A percentile compares a stretch with the other conserved stretches of the same genome.
phyloP scores from a whole-genome alignment of 2,113 vertebrate species.

The Menidia beryllina region DNA sequence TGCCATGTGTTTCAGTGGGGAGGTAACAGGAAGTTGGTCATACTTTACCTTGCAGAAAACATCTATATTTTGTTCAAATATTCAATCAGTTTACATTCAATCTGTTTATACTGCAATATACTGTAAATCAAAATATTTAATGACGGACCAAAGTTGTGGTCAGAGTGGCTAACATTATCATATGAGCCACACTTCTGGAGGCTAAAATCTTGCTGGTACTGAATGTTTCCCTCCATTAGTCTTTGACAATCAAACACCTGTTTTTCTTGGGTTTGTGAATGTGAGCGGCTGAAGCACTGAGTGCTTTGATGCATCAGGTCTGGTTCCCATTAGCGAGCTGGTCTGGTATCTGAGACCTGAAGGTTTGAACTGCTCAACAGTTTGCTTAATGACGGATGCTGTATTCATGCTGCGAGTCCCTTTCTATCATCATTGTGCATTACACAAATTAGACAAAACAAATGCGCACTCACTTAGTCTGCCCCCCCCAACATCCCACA shows the following conservation, averaged over 20 bases:
- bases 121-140: too few species aligned
- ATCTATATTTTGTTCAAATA: too few species aligned
- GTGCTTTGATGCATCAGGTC: slow-evolving; percentile 51
- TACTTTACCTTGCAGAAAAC: too few species aligned
- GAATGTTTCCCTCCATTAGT: background rate
- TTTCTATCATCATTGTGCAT: slow-evolving; percentile 86
- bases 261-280: slow-evolving; percentile 48
- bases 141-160: too few species aligned
- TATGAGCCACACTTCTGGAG: too few species aligned
- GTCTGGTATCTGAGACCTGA: slow-evolving; percentile 10
- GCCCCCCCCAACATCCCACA: slow-evolving; percentile 42
- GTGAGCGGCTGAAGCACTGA: slow-evolving; percentile 73
- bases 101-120: too few species aligned
- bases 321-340: slow-evolving; percentile 74
- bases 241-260: slow-evolving; percentile 1
- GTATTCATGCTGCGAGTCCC: slow-evolving; percentile 79
- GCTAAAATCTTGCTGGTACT: background rate
- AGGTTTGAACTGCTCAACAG: slow-evolving; percentile 72
- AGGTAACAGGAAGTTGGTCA: too few species aligned
- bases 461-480: slow-evolving; percentile 67
- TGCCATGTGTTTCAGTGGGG: too few species aligned
- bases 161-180: too few species aligned
- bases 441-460: slow-evolving; percentile 88
- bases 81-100: too few species aligned
- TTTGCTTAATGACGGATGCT: slow-evolving; percentile 88